Conservation (phyloP, 2,888 invertebrate species). For the Carcina quercana region DNA sequence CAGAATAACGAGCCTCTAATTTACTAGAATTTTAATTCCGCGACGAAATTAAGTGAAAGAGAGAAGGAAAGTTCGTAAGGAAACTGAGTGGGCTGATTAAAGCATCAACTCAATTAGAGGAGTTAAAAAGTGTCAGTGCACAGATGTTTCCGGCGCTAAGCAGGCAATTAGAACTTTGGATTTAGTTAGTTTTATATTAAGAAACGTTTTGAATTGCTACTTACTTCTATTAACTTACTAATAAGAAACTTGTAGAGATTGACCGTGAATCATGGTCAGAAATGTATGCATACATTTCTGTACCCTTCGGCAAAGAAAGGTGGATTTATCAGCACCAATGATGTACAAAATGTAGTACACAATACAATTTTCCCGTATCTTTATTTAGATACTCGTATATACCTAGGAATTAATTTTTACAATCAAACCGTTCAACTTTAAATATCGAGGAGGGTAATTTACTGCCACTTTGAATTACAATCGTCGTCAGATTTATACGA, state of each 20-base stretch:
- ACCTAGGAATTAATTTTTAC: too few species aligned
- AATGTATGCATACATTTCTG: background rate
- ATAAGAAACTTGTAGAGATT: background rate
- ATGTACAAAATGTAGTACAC: too few species aligned
- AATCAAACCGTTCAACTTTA: too few species aligned
- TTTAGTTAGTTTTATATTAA: slow-evolving; percentile 14
- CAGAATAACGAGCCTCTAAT: too few species aligned
- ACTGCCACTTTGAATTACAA: too few species aligned
- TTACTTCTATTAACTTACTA: slow-evolving; percentile 1
- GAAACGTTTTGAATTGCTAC: background rate
- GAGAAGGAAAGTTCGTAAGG: background rate
- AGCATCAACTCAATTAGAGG: slow-evolving; percentile 21
- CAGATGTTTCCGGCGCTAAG: slow-evolving; percentile 28
- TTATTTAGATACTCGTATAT: too few species aligned
- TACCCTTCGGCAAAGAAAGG: too few species aligned
- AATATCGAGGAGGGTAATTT: too few species aligned
- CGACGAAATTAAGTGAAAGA: background rate
- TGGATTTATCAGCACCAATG: too few species aligned
- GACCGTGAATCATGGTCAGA: background rate
- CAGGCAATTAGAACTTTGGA: slow-evolving; percentile 32
- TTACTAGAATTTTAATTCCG: background rate
- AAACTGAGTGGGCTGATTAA: background rate
- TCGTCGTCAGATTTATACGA: too few species aligned
- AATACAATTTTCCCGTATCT: too few species aligned
- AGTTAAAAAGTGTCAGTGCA: slow-evolving; percentile 20